Evolutionary conservation across 2,797 vertebrate species (phyloP), one percentile per base, ranked within the genome.

Genomic region (Garrulus glandarius): DNA sequence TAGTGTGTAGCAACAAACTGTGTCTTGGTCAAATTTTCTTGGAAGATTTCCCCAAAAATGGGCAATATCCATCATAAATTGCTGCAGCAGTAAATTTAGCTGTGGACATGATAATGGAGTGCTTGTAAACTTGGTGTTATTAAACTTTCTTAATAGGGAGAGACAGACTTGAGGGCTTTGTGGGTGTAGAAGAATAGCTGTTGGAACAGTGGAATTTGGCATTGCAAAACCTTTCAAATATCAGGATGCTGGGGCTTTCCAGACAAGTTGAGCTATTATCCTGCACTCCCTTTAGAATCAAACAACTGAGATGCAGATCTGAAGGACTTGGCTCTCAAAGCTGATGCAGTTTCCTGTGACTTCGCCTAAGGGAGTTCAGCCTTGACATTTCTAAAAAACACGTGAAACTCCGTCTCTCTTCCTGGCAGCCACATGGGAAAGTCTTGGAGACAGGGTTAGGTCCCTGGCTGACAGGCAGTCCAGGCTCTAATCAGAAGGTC

Each of bases 181-280:
- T 88, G 94, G 87, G 59, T 88, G 22, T 82, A 60, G 79, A 96
- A 96, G 92, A 96, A 91, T 93, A 93, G 82, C 89, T 92, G 85
- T 89, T 81, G 72, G 94, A 92, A 56, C 68, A 53, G 52, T 63
- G 87, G 92, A 95, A 93, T 90, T 84, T 93, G 91, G 47, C 57
- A 11, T 76, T 90, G 37, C 65, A 93, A 72, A 95, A 65, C 36
- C 71, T 81, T 65, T 39, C 64, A 64, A 85, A 47, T 93, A 56
- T 76, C 52, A 44, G 49, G 83, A 90, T 88, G 47, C 44, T 81
- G 89, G 89, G 65, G 37, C 65, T 91, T 94, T 85, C 89, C 65
- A 39, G 55, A 55, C 22, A 32, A 64, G 15, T 43, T 83, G 50
- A 60, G 44, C n/a, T 44, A 9, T 87, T 91, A 69, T 22, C 34